phyloP scores from a whole-genome alignment of 2,797 vertebrate genomes.

The Thripadectes ignobilis region DNA sequence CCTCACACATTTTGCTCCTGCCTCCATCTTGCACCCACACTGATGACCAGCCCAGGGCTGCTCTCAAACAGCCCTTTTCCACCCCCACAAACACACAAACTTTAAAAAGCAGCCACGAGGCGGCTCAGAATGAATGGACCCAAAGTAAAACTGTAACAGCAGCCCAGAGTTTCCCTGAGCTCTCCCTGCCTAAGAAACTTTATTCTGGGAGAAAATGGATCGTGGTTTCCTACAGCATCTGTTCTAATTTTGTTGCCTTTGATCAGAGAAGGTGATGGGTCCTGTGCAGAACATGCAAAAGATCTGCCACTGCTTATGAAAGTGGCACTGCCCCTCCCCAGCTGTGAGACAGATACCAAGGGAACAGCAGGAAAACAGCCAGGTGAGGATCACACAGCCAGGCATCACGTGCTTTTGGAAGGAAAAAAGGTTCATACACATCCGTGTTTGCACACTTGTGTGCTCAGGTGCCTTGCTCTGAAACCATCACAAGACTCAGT shows the following conservation, averaged over 20 bases:
- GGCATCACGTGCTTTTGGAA: not conserved
- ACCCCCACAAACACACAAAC: not conserved
- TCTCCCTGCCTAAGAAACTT: not conserved
- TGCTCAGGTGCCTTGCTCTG: not conserved
- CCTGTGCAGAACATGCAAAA: not conserved
- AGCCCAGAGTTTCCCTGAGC: not conserved
- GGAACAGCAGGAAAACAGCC: not conserved
- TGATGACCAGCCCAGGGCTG: not conserved
- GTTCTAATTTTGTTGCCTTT: not conserved
- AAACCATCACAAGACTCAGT: not conserved
- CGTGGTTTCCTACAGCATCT: not conserved
- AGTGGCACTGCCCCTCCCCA: not conserved
- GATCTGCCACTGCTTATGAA: not conserved
- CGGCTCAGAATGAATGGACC: not conserved
- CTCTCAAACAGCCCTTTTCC: not conserved
- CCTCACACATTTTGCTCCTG: not conserved
- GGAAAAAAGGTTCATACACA: not conserved
- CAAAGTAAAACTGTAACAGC: not conserved
- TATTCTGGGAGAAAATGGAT: not conserved
- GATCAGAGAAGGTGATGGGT: not conserved
- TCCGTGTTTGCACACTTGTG: not conserved
- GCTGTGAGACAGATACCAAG: fast-evolving
- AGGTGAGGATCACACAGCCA: not conserved
- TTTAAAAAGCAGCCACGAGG: not conserved
- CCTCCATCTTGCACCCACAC: not conserved